Evolutionary conservation across 2,888 invertebrate species (phyloP).

Genomic region (Opisthograptis luteolata): DNA sequence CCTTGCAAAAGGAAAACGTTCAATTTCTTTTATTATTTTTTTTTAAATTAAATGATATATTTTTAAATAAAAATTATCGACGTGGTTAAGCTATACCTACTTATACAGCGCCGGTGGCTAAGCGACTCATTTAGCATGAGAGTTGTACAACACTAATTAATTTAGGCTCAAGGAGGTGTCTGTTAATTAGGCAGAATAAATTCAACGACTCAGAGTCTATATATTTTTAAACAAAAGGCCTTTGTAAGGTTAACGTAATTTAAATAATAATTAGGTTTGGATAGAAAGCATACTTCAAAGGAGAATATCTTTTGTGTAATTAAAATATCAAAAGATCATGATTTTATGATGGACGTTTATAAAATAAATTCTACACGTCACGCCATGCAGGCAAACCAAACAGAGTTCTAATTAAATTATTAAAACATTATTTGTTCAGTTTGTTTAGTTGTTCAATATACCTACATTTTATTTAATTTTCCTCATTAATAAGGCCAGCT

Average conservation of each 20-base stretch:
- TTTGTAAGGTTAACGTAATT: constrained; percentile 18
- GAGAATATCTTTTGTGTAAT: neutral
- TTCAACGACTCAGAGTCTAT: constrained; percentile 23
- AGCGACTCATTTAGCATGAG: constrained; percentile 39
- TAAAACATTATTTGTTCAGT: no score
- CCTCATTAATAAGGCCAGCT: constrained; percentile 39
- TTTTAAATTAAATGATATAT: neutral
- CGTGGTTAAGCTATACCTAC: constrained; percentile 25
- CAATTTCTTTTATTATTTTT: neutral
- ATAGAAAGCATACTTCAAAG: constrained; percentile 1
- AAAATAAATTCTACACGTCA: neutral
- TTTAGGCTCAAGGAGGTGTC: constrained; percentile 37
- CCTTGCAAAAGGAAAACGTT: no score
- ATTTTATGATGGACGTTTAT: no score
- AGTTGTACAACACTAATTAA: constrained; percentile 41
- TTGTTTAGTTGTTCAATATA: no score
- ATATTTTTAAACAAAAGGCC: constrained; percentile 27
- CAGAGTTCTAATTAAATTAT: neutral
- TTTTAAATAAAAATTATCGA: neutral
- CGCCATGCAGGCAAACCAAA: no score
- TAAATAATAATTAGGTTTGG: constrained; percentile 9
- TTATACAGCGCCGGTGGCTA: constrained; percentile 29
- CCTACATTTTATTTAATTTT: constrained; percentile 9
- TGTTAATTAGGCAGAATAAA: constrained; percentile 33
- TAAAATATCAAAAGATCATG: neutral